These are phyloP conservation scores for Pristiophorus japonicus DNA, from an alignment of 2,113 vertebrate species.

Conservation along the genomic window DNA sequence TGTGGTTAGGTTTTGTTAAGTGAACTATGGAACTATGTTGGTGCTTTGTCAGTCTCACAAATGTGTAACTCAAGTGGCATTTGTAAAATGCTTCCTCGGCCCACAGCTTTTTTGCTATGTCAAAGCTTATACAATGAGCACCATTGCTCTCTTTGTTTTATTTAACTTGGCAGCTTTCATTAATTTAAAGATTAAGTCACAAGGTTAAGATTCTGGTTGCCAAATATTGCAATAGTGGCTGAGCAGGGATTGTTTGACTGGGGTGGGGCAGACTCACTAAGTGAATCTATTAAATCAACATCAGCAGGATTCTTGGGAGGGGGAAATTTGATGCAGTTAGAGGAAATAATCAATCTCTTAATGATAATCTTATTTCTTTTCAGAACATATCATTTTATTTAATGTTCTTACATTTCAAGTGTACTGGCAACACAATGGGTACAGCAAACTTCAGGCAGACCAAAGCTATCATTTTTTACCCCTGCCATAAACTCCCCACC, in stretches of 20 bases:
- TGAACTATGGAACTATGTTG: conserved; percentile 11
- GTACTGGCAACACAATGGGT: not conserved
- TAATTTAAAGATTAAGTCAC: not conserved
- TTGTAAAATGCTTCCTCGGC: conserved; percentile 29
- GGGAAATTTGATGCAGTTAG: not conserved
- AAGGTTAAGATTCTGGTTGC: not conserved
- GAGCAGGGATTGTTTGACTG: not conserved
- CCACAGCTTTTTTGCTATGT: not conserved
- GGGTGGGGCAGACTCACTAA: not conserved
- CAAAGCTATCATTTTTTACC: not conserved
- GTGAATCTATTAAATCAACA: not conserved
- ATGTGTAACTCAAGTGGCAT: conserved; percentile 30
- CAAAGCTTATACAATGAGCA: not conserved
- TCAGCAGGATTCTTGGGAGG: not conserved
- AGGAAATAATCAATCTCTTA: not conserved
- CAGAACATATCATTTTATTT: not conserved
- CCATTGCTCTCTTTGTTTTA: not conserved
- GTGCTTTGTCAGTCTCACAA: conserved; percentile 11
- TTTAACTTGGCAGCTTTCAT: conserved; percentile 21
- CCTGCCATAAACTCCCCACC: not conserved
- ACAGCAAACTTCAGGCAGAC: not conserved
- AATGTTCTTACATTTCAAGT: not conserved
- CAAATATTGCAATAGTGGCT: not conserved
- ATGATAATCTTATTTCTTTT: not conserved
- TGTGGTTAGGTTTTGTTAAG: conserved; percentile 28